Base-by-base conservation (phyloP, 2,888 invertebrate genomes). In the Spodoptera littoralis region DNA sequence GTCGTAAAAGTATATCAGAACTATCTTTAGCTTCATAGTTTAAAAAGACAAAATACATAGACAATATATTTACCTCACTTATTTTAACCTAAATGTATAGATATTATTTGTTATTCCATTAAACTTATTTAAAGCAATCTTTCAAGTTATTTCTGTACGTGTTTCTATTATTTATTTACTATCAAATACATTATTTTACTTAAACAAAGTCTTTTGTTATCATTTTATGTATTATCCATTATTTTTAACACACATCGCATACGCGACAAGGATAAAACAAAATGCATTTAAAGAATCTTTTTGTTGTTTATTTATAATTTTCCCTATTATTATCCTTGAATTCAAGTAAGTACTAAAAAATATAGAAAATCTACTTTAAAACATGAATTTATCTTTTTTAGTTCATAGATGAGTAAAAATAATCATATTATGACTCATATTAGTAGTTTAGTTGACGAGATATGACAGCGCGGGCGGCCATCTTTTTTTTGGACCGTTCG, bases 401-500 rank as follows among this genome's bases (percentile, higher is more conserved):
- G 41, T 56, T 11, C 42, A 1, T 18, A 18, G 18, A 18, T 12
- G 12, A 47, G 30, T 57, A 61, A 70, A 79, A 72, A 77, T 66
- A 70, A 70, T 65, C 49, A 24, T 54, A 77, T 79, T 77, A 71
- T 45, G n/a, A 58, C 53, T 61, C 58, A 68, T 60, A 63, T 77
- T 71, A 74, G 73, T 67, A 67, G 66, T 64, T 70, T 60, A 56
- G 65, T 56, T 53, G 54, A 60, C 57, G 46, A 8, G 27, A 22
- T 18, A 48, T 22, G 44, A 63, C 42, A 62, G 6, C 5, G 5
- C 18, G 27, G 54, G 30, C 77, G 59, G 82, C 63, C 81, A 79
- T 78, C 80, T 83, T 81, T 79, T 80, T 58, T 73, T 73, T 70
- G 79, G 78, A 73, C 79, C 72, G 82, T 65, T 83, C 74, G 65